Percentiles rank a stretch among this genome's conserved stretches.
phyloP scores from a whole-genome alignment of 2,797 vertebrate species.

The Cuniculus paca region DNA sequence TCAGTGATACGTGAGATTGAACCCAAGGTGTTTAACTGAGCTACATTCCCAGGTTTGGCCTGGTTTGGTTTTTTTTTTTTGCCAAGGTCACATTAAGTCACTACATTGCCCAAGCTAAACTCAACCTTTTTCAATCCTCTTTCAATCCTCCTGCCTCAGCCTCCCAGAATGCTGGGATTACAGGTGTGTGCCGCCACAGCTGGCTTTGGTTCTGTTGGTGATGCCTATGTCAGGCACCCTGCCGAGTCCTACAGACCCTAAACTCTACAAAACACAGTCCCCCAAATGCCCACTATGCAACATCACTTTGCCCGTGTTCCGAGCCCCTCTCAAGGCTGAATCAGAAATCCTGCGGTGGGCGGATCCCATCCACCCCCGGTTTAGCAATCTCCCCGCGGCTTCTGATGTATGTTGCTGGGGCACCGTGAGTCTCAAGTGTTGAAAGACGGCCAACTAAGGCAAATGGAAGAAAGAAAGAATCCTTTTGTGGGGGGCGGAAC shows the following conservation, averaged over 20 bases:
- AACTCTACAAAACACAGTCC: neutral
- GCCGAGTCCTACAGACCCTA: neutral
- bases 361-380: accelerated
- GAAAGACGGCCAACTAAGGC: neutral
- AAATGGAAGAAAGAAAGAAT: neutral
- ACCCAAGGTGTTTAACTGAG: neutral
- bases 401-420: neutral
- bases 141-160: neutral
- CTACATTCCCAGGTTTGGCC: neutral
- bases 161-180: neutral
- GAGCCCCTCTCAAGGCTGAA: neutral
- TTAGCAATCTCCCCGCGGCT: neutral
- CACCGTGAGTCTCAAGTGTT: neutral
- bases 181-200: neutral
- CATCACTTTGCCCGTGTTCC: neutral
- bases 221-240: accelerated
- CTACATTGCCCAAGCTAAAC: neutral
- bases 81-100: neutral
- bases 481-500: neutral
- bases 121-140: neutral
- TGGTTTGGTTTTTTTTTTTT: neutral
- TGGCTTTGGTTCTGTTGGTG: neutral
- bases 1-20: too few relatives aligned
- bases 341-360: neutral
- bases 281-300: neutral